Evolutionary conservation across 2,888 invertebrate species (phyloP), one percentile per base, ranked within the genome.

Genomic region (Lysandra bellargus): DNA sequence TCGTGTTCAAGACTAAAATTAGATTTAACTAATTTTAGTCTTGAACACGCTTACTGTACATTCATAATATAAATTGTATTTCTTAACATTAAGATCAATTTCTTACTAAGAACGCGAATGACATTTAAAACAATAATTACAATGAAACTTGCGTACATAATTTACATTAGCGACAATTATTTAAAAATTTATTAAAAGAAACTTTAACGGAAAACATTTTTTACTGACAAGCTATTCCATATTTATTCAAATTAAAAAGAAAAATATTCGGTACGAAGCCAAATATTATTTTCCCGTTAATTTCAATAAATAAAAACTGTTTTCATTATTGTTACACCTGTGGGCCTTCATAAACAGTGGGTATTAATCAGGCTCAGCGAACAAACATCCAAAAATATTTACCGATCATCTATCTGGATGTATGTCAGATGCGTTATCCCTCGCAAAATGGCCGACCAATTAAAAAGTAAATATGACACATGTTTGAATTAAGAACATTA

Each of bases 301-400:
- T 57, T 57, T 57, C 4, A 17, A 57, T 57, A 17, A 57, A 57
- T 57, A 57, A 57, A 30, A 23, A 64, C 12, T 9, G 5, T 37
- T 33, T 33, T 17, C 14, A 33, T 69, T 69, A 69, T 33, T 69
- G 33, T 14, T 17, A 69, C 69, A 69, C 33, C 33, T 69, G 69
- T 5, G 14, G 14, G 17, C 37, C 12, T 69, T 69, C 37, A 69
- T 69, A 33, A 37, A 37, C 69, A 37, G 14, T 5, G 3, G 69
- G 33, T 9, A 37, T 69, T 69, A 69, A 14, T 69, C 69, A 69
- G 69, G 69, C 33, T 69, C 33, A 33, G 69, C 33, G 69, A 69
- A 69, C 33, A 69, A 69, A 37, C 69, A 69, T 69, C 69, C 33
- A 17, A 69, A 69, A 69, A 69, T 69, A 69, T 69, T 69, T 69